These are phyloP conservation scores for Percina caprodes DNA, from an alignment of 2,113 vertebrate species.

Conservation along the genomic window DNA sequence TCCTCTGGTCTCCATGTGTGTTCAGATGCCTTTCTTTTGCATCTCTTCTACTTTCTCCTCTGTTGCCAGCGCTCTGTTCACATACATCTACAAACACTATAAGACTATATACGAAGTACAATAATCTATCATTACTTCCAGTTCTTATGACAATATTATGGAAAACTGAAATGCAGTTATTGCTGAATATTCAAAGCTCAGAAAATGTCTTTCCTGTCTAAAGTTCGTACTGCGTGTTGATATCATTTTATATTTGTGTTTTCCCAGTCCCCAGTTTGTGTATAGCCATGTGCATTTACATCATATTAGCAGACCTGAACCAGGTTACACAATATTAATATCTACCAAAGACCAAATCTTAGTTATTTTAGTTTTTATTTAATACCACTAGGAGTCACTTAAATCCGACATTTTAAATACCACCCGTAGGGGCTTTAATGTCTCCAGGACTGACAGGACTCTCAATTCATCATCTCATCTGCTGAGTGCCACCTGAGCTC, in stretches of 20 bases:
- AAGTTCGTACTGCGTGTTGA: not conserved
- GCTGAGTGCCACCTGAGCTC: not conserved
- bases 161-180: not conserved
- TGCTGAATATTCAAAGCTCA: not conserved
- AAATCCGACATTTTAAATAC: not conserved
- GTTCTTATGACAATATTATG: not conserved
- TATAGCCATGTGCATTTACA: no score
- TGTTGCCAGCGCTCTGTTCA: not conserved
- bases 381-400: not conserved
- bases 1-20: conserved; percentile 18
- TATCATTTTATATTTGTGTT: not conserved
- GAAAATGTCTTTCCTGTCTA: not conserved
- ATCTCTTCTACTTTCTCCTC: not conserved
- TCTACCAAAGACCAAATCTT: no score
- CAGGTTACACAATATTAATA: no score
- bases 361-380: not conserved
- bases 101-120: not conserved
- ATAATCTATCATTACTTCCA: not conserved
- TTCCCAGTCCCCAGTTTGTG: not conserved
- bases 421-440: not conserved
- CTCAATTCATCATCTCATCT: not conserved
- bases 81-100: not conserved
- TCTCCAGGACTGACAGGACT: not conserved
- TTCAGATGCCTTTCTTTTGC: conserved; percentile 3
- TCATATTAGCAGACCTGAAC: no score